Evolutionary conservation across 2,113 vertebrate species (phyloP).

Genomic region (Neolamprologus toae): DNA sequence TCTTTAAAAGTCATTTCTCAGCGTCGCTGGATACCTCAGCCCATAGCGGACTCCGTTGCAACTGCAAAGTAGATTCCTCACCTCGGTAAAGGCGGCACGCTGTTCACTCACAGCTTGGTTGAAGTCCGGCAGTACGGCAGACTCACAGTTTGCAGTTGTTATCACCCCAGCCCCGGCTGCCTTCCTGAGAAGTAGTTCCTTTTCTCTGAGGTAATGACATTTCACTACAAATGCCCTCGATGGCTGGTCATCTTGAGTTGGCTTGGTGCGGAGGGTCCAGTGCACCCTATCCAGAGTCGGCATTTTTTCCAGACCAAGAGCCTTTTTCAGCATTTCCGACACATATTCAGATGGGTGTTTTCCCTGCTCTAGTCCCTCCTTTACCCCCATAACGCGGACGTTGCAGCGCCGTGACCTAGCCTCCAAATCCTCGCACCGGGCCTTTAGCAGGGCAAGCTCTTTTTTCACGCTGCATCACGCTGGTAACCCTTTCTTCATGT

Average conservation of each 20-base stretch:
- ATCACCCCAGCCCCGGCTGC: neutral
- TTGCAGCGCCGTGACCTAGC: neutral
- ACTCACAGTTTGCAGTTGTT: neutral
- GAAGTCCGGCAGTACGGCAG: neutral
- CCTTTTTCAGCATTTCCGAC: neutral
- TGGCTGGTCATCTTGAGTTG: neutral
- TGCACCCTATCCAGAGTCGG: rapidly evolving
- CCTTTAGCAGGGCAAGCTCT: neutral
- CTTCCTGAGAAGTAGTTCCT: neutral
- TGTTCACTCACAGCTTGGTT: neutral
- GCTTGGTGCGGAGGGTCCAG: neutral
- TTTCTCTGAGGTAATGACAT: neutral
- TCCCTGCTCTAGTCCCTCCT: neutral
- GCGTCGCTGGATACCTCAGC: neutral
- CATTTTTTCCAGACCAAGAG: rapidly evolving
- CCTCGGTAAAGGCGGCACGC: neutral
- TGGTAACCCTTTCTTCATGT: neutral
- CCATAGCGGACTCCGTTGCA: neutral
- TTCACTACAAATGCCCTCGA: neutral
- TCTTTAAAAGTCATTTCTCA: neutral
- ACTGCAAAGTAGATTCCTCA: neutral
- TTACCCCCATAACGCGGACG: rapidly evolving
- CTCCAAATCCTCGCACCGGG: neutral
- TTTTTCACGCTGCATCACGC: rapidly evolving
- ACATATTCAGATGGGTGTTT: neutral